These are phyloP conservation scores for Prunella himalayana DNA, from an alignment of 2,113 vertebrate species.

Conservation along the genomic window DNA sequence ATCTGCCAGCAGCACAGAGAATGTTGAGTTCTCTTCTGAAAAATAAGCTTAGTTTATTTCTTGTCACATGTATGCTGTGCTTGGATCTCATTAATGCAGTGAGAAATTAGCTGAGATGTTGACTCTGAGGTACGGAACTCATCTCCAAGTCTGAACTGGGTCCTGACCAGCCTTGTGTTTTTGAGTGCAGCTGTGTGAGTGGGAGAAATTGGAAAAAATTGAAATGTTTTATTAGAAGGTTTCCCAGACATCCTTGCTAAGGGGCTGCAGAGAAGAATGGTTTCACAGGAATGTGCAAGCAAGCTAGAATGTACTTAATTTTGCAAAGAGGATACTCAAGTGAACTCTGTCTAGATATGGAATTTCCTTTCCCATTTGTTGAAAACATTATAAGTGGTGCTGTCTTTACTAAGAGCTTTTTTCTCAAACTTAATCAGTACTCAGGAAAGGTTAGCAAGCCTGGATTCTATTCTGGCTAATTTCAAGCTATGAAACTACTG, in stretches of 20 bases:
- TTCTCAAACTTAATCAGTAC: neutral
- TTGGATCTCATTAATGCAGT: neutral
- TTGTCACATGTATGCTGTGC: neutral
- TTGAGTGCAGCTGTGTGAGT: neutral
- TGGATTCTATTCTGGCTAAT: neutral
- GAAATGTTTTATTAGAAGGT: neutral
- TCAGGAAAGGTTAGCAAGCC: neutral
- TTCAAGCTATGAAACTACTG: neutral
- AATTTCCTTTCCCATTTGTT: neutral
- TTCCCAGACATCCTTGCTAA: neutral
- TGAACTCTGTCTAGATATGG: neutral
- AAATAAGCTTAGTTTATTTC: neutral
- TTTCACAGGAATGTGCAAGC: neutral
- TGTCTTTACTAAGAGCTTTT: neutral
- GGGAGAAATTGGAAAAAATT: neutral
- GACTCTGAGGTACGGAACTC: neutral
- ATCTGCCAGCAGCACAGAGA: neutral
- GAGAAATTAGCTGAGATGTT: neutral
- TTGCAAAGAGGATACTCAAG: neutral
- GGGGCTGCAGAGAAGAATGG: neutral
- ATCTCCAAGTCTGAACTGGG: neutral
- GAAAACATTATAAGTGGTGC: neutral
- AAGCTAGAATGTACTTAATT: neutral
- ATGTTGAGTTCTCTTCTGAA: neutral
- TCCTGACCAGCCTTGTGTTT: neutral